Conservation (phyloP, 2,113 vertebrate genomes). For the Lepus timidus region DNA sequence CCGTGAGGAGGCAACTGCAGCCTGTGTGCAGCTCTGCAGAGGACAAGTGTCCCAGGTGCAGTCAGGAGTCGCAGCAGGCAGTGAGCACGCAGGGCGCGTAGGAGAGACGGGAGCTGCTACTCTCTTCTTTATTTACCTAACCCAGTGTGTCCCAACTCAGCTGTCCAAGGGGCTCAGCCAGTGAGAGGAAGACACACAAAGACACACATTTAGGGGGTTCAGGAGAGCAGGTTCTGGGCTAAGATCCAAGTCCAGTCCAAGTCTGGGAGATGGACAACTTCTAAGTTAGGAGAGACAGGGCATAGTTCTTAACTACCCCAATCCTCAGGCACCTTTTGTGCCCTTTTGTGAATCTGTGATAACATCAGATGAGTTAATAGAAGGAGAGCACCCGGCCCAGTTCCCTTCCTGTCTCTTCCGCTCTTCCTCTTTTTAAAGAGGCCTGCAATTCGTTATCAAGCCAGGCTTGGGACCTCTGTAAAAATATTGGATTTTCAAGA, state of each 20-base stretch:
- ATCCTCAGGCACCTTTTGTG: neutral
- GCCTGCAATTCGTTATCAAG: neutral
- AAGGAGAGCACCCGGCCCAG: no score
- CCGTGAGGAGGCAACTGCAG: accelerated
- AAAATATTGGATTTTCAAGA: neutral
- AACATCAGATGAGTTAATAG: no score
- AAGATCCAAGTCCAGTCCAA: neutral
- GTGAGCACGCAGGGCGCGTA: neutral
- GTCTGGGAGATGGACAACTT: neutral
- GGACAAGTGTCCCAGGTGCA: neutral
- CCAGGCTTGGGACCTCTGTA: neutral
- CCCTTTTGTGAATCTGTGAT: neutral
- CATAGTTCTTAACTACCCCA: no score
- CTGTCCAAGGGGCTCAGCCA: neutral
- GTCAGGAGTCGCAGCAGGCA: neutral
- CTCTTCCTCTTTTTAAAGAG: neutral
- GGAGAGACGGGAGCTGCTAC: neutral
- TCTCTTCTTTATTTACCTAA: neutral
- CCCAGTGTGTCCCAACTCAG: neutral
- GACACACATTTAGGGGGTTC: neutral
- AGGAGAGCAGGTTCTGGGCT: neutral
- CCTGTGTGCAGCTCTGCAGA: neutral
- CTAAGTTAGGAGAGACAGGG: neutral
- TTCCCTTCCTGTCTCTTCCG: neutral
- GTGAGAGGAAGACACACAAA: no score